Conservation (phyloP, 2,888 invertebrate species). For the Nebria brevicollis region DNA sequence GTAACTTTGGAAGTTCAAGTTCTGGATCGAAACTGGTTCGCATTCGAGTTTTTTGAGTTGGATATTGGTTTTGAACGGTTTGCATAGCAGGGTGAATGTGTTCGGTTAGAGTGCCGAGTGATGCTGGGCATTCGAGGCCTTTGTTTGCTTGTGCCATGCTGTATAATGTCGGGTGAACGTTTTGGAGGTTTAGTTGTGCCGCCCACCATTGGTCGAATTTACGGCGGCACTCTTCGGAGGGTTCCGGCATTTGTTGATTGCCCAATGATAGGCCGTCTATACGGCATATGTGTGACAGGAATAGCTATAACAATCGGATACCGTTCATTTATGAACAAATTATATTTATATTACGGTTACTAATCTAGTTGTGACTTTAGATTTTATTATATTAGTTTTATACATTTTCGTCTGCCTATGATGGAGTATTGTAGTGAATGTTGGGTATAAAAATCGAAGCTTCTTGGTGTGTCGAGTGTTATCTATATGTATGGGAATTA, state of each 20-base stretch:
- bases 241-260: slow-evolving; percentile 75
- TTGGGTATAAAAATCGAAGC: no score
- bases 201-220: slow-evolving; percentile 95
- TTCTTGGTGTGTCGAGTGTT: no score
- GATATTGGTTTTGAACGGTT: slow-evolving; percentile 79
- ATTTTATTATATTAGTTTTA: no score
- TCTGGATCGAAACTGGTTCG: slow-evolving; percentile 97
- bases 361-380: no score
- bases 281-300: slow-evolving; percentile 84
- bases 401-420: no score
- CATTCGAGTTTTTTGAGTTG: slow-evolving; percentile 92
- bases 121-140: slow-evolving; percentile 60
- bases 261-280: slow-evolving; percentile 76
- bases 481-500: no score
- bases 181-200: slow-evolving; percentile 75
- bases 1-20: slow-evolving; percentile 93
- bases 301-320: slow-evolving; percentile 67
- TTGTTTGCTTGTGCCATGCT: slow-evolving; percentile 63
- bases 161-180: slow-evolving; percentile 59
- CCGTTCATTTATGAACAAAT: background rate
- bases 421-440: no score
- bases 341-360: no score
- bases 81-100: slow-evolving; percentile 79
- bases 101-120: slow-evolving; percentile 65
- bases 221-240: slow-evolving; percentile 83